Conservation (phyloP, 2,888 invertebrate species). For the Tetanocera ferruginea region DNA sequence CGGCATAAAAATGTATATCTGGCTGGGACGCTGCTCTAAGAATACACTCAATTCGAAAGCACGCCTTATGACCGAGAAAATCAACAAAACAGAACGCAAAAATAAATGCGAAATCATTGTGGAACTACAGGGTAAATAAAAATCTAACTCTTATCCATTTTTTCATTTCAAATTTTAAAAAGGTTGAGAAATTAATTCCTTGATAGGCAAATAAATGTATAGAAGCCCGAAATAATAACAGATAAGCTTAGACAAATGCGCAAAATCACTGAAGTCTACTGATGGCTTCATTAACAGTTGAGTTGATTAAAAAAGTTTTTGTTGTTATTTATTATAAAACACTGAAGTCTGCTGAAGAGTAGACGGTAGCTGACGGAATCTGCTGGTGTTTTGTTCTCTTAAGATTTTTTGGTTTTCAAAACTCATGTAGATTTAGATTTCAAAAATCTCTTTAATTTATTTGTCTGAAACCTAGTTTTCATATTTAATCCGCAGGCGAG, state of each 20-base stretch:
- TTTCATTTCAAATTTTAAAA: neutral
- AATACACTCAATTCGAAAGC: constrained; percentile 87
- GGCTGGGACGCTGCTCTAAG: constrained; percentile 84
- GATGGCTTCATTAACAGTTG: too few species aligned
- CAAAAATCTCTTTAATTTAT: neutral
- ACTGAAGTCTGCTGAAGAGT: too few species aligned
- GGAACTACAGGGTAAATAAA: constrained; percentile 76
- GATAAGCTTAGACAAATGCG: too few species aligned
- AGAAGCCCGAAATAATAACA: too few species aligned
- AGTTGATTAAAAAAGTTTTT: too few species aligned
- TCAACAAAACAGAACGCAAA: constrained; percentile 98
- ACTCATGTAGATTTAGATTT: too few species aligned
- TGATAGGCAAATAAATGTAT: too few species aligned
- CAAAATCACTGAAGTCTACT: too few species aligned
- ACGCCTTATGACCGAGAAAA: constrained; percentile 92
- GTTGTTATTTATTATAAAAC: too few species aligned
- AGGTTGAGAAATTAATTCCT: neutral
- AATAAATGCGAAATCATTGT: constrained; percentile 91
- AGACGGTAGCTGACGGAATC: too few species aligned
- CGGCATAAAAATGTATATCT: constrained; percentile 88
- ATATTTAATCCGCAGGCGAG: constrained; percentile 69
- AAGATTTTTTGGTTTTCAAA: too few species aligned
- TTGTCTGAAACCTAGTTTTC: neutral
- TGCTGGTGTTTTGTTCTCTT: too few species aligned
- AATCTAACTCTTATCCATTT: neutral